phyloP scores from a whole-genome alignment of 2,888 invertebrate species.

The Pollenia angustigena region DNA sequence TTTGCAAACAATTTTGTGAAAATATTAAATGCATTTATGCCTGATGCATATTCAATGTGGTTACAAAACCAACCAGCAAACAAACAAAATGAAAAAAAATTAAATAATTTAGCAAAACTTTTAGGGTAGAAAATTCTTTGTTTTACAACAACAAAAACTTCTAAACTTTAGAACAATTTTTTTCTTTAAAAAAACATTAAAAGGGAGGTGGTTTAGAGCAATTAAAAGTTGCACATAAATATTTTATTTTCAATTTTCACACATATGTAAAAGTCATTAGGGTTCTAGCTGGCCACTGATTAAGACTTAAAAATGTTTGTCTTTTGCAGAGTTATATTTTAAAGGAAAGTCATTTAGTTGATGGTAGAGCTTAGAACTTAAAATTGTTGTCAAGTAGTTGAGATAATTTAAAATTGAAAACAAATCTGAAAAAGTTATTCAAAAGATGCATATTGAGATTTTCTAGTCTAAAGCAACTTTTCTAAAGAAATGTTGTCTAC shows the following conservation, averaged over 20 bases:
- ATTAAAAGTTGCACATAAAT: neutral
- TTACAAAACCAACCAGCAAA: slow-evolving; percentile 10
- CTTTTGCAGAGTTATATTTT: too few species aligned
- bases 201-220: neutral
- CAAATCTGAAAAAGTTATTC: too few species aligned
- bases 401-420: too few species aligned
- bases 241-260: slow-evolving; percentile 11
- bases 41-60: slow-evolving; percentile 33
- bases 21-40: slow-evolving; percentile 44
- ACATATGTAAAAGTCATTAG: neutral
- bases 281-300: neutral
- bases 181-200: neutral
- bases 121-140: neutral
- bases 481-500: too few species aligned
- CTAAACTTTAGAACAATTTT: neutral
- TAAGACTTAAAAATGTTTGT: too few species aligned
- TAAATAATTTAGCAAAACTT: slow-evolving; percentile 2
- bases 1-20: slow-evolving; percentile 26
- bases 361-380: too few species aligned
- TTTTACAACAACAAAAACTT: neutral
- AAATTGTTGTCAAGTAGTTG: too few species aligned
- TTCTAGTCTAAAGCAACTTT: too few species aligned
- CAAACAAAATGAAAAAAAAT: slow-evolving; percentile 3
- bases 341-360: too few species aligned
- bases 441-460: too few species aligned